Evolutionary conservation across 2,888 invertebrate genomes (phyloP).

Genomic region (Agonopterix subpropinquella): DNA sequence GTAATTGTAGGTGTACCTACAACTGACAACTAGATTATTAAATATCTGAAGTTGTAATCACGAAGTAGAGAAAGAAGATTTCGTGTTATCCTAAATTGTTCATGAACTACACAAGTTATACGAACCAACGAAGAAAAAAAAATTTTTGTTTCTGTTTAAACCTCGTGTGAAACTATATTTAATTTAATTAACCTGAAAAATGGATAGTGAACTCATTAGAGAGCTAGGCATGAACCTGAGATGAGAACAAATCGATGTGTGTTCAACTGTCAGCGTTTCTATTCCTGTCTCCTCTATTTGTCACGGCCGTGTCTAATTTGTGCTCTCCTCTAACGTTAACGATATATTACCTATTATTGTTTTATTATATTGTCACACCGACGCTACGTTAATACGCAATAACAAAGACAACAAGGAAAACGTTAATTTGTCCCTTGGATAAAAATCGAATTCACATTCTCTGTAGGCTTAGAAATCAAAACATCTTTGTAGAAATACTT

Average conservation of each 20-base stretch:
- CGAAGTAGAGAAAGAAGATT: too few species aligned
- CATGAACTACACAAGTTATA: too few species aligned
- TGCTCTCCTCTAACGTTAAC: conserved; percentile 54
- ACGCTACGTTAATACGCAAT: neutral
- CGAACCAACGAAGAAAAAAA: too few species aligned
- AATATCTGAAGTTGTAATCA: too few species aligned
- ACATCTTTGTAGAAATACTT: too few species aligned
- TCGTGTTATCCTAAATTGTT: too few species aligned
- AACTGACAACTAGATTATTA: too few species aligned
- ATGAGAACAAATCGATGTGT: conserved; percentile 54
- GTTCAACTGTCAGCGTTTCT: conserved; percentile 61
- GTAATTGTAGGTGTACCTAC: too few species aligned
- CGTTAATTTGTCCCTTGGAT: too few species aligned
- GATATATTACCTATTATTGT: conserved; percentile 46
- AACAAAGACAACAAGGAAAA: too few species aligned
- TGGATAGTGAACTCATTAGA: conserved; percentile 54
- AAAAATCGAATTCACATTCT: too few species aligned
- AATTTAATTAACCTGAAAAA: conserved; percentile 63
- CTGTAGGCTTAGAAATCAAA: too few species aligned
- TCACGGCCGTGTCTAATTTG: conserved; percentile 66
- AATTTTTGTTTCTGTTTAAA: neutral
- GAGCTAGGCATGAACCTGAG: conserved; percentile 15
- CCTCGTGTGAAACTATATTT: conserved; percentile 40
- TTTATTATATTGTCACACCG: neutral
- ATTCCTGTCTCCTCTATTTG: conserved; percentile 63